phyloP scores from a whole-genome alignment of 2,888 invertebrate species.

The Monoplex corrugatus region DNA sequence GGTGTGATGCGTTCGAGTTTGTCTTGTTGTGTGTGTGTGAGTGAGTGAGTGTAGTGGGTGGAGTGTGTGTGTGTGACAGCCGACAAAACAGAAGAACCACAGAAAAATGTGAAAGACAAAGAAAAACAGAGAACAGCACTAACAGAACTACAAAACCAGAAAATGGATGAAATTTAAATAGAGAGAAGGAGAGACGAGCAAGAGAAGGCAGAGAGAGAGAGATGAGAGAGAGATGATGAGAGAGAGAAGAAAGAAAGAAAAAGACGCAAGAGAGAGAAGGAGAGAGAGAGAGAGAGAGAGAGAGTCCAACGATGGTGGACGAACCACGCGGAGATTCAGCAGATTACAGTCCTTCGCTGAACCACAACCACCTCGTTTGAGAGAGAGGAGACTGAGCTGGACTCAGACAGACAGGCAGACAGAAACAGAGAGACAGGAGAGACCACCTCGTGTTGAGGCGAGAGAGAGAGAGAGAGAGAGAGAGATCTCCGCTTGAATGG shows the following conservation, averaged over 20 bases:
- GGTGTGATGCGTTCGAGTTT: too few relatives aligned
- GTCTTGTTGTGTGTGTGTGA: too few relatives aligned
- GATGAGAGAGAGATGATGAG: slow-evolving; percentile 6
- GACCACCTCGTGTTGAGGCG: too few relatives aligned
- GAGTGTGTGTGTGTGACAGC: too few relatives aligned
- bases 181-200: not conserved
- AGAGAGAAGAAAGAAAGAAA: slow-evolving; percentile 5
- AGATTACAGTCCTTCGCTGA: too few relatives aligned
- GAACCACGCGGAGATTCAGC: not conserved
- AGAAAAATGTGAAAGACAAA: not conserved
- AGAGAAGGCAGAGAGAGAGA: not conserved
- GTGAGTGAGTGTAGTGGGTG: too few relatives aligned
- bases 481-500: too few relatives aligned
- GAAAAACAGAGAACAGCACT: not conserved
- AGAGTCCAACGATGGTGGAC: not conserved
- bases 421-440: not conserved
- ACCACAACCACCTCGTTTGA: too few relatives aligned
- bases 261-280: not conserved
- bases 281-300: not conserved
- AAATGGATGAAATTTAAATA: not conserved
- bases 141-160: not conserved
- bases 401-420: not conserved
- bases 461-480: too few relatives aligned
- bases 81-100: too few relatives aligned
- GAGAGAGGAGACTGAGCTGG: slow-evolving; percentile 23